A percentile compares a stretch with the other conserved stretches of the same genome.
phyloP scores from a whole-genome alignment of 1,140 invertebrate genomes.

The Palaemon carinicauda region DNA sequence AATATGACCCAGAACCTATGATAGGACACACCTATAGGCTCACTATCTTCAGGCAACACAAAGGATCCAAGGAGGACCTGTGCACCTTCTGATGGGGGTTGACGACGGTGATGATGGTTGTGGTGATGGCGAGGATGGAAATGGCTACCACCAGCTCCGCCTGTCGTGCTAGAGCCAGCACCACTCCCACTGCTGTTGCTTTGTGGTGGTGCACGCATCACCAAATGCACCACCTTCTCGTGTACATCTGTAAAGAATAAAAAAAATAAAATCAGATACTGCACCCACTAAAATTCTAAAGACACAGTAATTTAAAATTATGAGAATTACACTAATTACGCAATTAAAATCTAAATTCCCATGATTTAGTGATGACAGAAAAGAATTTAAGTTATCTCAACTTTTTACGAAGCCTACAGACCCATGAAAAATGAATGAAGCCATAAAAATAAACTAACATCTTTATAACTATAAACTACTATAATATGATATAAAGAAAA shows the following conservation, averaged over 20 bases:
- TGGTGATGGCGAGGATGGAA: slow-evolving; percentile 51
- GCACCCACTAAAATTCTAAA: no score
- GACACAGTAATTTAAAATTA: no score
- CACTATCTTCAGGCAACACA: slow-evolving; percentile 49
- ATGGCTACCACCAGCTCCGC: slow-evolving; percentile 12
- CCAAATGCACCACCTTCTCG: slow-evolving; percentile 92
- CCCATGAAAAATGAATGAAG: no score
- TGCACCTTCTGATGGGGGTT: slow-evolving; percentile 40
- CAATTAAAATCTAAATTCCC: no score
- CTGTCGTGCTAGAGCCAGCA: slow-evolving; percentile 41
- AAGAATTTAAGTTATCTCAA: no score
- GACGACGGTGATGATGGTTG: slow-evolving; percentile 58
- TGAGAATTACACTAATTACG: no score
- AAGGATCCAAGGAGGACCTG: slow-evolving; percentile 56
- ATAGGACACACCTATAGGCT: slow-evolving; percentile 40
- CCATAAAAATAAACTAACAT: no score
- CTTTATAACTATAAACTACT: no score
- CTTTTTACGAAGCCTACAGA: no score
- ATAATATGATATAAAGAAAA: no score
- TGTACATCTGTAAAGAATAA: slow-evolving; percentile 74
- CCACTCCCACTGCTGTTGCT: slow-evolving; percentile 64
- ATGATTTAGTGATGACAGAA: no score
- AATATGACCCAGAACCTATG: neutral
- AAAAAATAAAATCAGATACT: no score
- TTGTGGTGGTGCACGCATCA: slow-evolving; percentile 79